Conservation (phyloP, 2,797 vertebrate genomes). For the Sebastes steindachneri region DNA sequence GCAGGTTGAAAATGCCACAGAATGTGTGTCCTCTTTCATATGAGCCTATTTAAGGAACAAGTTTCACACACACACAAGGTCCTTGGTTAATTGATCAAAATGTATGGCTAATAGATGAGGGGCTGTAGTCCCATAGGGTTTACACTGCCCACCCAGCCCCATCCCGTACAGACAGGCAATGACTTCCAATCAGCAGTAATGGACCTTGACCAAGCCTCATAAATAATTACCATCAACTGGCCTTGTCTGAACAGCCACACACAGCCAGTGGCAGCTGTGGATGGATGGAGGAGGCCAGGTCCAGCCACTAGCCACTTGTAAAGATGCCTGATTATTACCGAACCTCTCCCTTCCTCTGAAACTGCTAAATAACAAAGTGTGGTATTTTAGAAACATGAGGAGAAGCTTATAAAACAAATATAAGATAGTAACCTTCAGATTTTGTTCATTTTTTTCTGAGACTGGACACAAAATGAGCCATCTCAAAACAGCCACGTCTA, state of each 20-base stretch:
- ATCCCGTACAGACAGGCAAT: slow-evolving; percentile 56
- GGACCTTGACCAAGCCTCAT: slow-evolving; percentile 81
- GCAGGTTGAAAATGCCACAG: slow-evolving; percentile 9
- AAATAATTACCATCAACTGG: slow-evolving; percentile 83
- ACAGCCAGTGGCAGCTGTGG: slow-evolving; percentile 53
- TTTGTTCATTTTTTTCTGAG: neutral
- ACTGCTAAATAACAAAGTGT: slow-evolving; percentile 2
- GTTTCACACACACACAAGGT: slow-evolving; percentile 26
- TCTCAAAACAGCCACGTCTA: neutral
- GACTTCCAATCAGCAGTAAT: slow-evolving; percentile 84
- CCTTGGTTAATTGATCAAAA: slow-evolving; percentile 68
- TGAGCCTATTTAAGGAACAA: slow-evolving; percentile 30
- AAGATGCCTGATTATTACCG: slow-evolving; percentile 24
- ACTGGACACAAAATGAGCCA: neutral
- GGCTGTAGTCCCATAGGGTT: slow-evolving; percentile 51
- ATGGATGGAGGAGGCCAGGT: slow-evolving; percentile 36
- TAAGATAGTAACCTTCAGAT: neutral
- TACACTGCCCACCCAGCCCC: slow-evolving; percentile 43
- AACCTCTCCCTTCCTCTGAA: neutral
- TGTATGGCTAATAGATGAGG: slow-evolving; percentile 62
- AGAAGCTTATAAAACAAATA: neutral
- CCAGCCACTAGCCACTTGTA: slow-evolving; percentile 26
- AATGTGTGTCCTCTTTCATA: slow-evolving; percentile 20
- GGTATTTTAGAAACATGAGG: neutral
- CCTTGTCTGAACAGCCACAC: slow-evolving; percentile 70